Evolutionary conservation across 1,140 invertebrate species (phyloP).

Genomic region (Drosophila parabipectinata): DNA sequence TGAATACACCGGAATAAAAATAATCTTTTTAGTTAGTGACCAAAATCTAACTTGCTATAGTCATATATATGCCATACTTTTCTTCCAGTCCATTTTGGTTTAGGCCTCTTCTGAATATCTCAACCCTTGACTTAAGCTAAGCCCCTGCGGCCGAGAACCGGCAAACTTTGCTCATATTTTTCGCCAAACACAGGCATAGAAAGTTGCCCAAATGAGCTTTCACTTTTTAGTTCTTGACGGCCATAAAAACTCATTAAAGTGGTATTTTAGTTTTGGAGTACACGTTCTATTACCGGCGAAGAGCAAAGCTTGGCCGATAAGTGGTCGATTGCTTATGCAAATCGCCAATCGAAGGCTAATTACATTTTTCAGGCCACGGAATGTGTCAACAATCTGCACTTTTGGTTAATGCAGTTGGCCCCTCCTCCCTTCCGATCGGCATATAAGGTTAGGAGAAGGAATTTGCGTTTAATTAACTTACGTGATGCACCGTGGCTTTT

Average conservation of each 20-base stretch:
- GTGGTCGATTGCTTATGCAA: conserved; percentile 70
- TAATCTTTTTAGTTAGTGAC: not conserved
- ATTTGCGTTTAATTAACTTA: conserved; percentile 81
- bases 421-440: not conserved
- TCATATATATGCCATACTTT: not conserved
- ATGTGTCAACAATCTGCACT: conserved; percentile 52
- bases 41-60: not conserved
- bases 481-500: conserved; percentile 84
- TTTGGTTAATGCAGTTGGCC: conserved; percentile 24
- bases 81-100: not conserved
- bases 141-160: not conserved
- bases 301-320: conserved; percentile 24
- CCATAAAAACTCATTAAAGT: conserved; percentile 79
- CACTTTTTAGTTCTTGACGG: conserved; percentile 43
- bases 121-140: conserved; percentile 23
- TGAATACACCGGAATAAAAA: conserved; percentile 19
- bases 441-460: conserved; percentile 3
- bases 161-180: conserved; percentile 66
- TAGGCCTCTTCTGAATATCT: conserved; percentile 21
- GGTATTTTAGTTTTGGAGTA: conserved; percentile 80
- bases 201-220: conserved; percentile 62
- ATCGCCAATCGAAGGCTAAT: conserved; percentile 67
- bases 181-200: conserved; percentile 29
- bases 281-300: conserved; percentile 44
- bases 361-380: conserved; percentile 62